phyloP scores from a whole-genome alignment of 2,888 invertebrate genomes.

The Spisula subtruncata region DNA sequence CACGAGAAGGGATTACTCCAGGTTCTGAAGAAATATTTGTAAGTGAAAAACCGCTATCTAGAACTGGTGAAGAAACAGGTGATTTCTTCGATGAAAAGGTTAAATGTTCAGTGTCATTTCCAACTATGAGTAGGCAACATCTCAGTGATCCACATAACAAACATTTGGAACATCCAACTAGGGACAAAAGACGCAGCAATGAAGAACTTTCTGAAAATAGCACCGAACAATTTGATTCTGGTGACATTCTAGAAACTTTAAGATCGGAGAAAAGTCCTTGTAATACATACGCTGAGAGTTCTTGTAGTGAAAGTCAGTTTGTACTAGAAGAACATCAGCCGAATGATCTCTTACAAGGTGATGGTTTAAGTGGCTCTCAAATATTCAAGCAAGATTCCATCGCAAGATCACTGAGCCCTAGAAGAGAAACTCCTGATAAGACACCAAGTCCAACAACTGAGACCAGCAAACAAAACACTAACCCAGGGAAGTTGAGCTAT shows the following conservation, averaged over 20 bases:
- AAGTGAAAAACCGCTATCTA: slow-evolving; percentile 8
- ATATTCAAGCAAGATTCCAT: neutral
- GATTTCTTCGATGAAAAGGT: slow-evolving; percentile 69
- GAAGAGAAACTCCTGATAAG: neutral
- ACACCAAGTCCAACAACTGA: slow-evolving; percentile 28
- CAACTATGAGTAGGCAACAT: neutral
- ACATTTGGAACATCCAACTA: neutral
- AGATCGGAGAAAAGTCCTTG: neutral
- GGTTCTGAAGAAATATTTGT: slow-evolving; percentile 35
- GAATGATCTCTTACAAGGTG: neutral
- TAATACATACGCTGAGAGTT: neutral
- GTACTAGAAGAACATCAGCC: neutral
- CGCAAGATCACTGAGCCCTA: slow-evolving; percentile 7
- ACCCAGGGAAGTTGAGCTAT: slow-evolving; percentile 35
- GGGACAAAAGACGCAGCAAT: neutral
- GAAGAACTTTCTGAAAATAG: neutral
- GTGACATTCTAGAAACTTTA: slow-evolving; percentile 60
- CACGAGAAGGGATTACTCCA: slow-evolving; percentile 49
- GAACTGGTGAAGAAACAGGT: slow-evolving; percentile 63
- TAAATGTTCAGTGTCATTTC: slow-evolving; percentile 25
- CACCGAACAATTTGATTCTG: slow-evolving; percentile 53
- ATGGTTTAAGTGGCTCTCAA: neutral
- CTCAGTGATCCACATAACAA: neutral
- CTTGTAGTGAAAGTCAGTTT: neutral
- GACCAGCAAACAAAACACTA: neutral